Evolutionary conservation across 2,113 vertebrate species (phyloP).

Genomic region (Silurus asotus): DNA sequence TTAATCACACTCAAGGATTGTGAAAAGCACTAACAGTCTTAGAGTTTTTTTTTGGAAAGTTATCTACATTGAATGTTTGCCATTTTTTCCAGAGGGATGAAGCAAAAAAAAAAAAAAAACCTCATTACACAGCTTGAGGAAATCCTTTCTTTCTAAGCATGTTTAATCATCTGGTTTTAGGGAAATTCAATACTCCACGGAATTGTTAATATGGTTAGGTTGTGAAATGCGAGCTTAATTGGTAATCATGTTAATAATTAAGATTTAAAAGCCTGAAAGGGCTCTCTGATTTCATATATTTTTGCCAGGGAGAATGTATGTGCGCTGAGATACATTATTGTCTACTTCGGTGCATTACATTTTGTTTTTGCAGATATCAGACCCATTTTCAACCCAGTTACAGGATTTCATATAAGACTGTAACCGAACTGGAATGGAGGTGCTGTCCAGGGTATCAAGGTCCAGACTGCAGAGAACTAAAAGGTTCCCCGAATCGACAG

Average conservation of each 20-base stretch:
- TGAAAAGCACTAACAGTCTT: background rate
- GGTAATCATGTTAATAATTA: background rate
- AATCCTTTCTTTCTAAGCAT: background rate
- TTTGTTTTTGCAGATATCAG: conserved; percentile 74
- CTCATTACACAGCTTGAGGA: background rate
- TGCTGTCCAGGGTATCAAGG: conserved; percentile 93
- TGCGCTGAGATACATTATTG: background rate
- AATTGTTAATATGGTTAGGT: background rate
- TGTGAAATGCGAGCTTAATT: background rate
- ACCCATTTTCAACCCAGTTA: conserved; percentile 87
- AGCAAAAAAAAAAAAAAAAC: too few relatives aligned
- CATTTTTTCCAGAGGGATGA: background rate
- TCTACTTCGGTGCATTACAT: background rate
- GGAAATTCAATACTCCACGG: background rate
- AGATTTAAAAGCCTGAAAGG: background rate
- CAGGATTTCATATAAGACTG: conserved; percentile 83
- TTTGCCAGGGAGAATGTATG: background rate
- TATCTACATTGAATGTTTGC: background rate
- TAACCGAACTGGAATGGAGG: conserved; percentile 93
- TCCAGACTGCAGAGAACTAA: conserved; percentile 84
- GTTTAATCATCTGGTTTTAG: background rate
- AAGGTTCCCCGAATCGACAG: conserved; percentile 71
- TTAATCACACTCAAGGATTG: background rate
- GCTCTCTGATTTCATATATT: background rate
- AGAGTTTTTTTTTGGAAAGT: background rate